Evolutionary conservation across 2,113 vertebrate species (phyloP), one percentile per base, ranked within the genome.

Genomic region (Charadrius vociferus): DNA sequence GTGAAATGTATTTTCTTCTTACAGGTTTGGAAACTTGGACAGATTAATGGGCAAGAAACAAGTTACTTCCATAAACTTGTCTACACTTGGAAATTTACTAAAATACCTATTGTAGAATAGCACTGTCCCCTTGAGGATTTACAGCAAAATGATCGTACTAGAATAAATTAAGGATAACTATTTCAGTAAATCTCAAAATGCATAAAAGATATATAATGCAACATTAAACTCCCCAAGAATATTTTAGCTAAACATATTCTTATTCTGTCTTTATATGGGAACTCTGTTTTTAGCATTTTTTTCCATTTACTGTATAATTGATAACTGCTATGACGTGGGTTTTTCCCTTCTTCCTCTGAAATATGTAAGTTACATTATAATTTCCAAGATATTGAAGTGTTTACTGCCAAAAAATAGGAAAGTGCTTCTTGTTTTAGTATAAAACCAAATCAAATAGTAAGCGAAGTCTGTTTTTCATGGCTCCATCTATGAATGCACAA

Each of bases 391-490:
- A 82, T 3, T 86, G 43, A 91, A 62, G 29, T 73, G 26, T 71
- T 85, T 95, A 55, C 78, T 96, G 50, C 49, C 70, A 73, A 45
- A 65, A 85, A 88, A 20, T 77, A 73, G 43, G 58, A 56, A 90
- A 91, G 9, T 82, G 23, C 49, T 82, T 77, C 84, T 96, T 53
- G n/a, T 62, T 91, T 90, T 73, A 86, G 50, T 59, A 43, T 87
- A 53, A 88, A 91, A 77, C 3, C 41, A 90, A 94, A 91, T 95
- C 20, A 75, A 61, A 82, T 43, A 94, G 27, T 61, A 87, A 92
- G 17, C 53, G 32, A 79, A 91, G 55, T 73, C 74, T 96, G 78
- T 85, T 97, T 96, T 96, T 90, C 55, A 71, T 83, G 84, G 87
- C 93, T 95, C 14, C 30, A 13, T 96, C 53, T 62, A 21, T 94